Conservation (phyloP, 2,888 invertebrate genomes). For the Lacanobia oleracea region DNA sequence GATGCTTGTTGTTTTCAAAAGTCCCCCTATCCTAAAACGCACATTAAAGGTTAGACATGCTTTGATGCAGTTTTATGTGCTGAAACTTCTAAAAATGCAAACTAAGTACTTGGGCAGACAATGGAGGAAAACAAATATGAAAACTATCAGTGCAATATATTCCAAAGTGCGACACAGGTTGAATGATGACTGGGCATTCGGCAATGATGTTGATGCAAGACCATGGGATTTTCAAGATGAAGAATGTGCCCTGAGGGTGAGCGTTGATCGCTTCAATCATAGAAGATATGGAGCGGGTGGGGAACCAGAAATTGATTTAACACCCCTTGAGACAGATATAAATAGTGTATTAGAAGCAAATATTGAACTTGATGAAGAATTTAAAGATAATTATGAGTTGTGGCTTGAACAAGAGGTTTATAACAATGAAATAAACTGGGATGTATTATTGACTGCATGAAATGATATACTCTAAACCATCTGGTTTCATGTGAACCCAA, state of each 20-base stretch:
- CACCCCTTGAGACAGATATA: conserved; percentile 94
- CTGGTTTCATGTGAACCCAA: conserved; percentile 44
- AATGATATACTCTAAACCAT: conserved; percentile 55
- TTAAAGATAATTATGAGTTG: conserved; percentile 97
- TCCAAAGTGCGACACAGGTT: conserved; percentile 98
- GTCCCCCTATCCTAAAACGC: conserved; percentile 99
- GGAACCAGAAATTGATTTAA: conserved; percentile 91
- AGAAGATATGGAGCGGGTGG: conserved; percentile 94
- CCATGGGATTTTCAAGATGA: conserved; percentile 99
- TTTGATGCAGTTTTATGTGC: conserved; percentile 99
- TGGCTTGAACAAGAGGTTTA: conserved; percentile 99
- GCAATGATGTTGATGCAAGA: conserved; percentile 98
- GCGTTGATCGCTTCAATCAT: conserved; percentile 98
- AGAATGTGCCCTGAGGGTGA: conserved; percentile 97
- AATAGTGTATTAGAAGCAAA: conserved; percentile 95
- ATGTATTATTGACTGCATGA: conserved; percentile 86
- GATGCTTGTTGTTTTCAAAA: conserved; percentile 99
- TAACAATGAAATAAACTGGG: conserved; percentile 95
- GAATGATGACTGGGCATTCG: conserved; percentile 99
- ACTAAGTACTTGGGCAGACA: conserved; percentile 99
- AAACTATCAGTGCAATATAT: conserved; percentile 99
- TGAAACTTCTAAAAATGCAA: conserved; percentile 99
- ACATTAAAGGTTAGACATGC: conserved; percentile 98
- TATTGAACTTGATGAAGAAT: conserved; percentile 97
- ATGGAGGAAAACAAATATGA: conserved; percentile 99